Conservation (phyloP, 2,888 invertebrate genomes). For the Crematogaster levior region DNA sequence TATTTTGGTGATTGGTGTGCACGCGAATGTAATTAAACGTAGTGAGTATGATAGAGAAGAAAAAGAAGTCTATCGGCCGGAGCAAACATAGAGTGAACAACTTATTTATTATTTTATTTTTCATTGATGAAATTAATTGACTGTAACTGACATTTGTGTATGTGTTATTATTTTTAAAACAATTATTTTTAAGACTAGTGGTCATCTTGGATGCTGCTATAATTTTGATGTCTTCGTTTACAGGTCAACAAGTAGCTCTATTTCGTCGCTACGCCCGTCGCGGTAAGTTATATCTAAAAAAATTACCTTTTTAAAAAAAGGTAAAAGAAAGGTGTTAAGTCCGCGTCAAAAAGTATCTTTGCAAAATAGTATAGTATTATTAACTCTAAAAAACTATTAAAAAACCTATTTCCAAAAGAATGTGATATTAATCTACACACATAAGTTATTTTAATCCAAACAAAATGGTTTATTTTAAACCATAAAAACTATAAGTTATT, state of each 20-base stretch:
- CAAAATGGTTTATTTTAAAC: no score
- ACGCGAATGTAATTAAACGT: neutral
- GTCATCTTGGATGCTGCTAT: neutral
- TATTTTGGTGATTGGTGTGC: neutral
- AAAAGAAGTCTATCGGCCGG: neutral
- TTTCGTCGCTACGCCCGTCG: neutral
- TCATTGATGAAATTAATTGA: neutral
- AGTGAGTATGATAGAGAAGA: neutral
- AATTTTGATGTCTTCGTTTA: neutral
- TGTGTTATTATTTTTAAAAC: no score
- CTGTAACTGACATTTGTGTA: no score
- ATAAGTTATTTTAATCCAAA: no score
- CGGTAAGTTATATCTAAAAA: neutral
- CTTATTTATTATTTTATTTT: neutral
- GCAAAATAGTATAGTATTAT: no score
- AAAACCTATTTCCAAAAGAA: no score
- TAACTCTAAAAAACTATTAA: no score
- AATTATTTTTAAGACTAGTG: neutral
- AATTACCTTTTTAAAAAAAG: no score
- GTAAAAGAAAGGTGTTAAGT: no score
- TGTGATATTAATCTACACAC: no score
- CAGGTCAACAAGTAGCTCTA: neutral
- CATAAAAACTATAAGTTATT: no score
- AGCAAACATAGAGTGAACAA: neutral
- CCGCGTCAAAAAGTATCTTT: no score